phyloP scores from a whole-genome alignment of 92 coral and sea anemone genomes.

The Umimayanthus kanabou region DNA sequence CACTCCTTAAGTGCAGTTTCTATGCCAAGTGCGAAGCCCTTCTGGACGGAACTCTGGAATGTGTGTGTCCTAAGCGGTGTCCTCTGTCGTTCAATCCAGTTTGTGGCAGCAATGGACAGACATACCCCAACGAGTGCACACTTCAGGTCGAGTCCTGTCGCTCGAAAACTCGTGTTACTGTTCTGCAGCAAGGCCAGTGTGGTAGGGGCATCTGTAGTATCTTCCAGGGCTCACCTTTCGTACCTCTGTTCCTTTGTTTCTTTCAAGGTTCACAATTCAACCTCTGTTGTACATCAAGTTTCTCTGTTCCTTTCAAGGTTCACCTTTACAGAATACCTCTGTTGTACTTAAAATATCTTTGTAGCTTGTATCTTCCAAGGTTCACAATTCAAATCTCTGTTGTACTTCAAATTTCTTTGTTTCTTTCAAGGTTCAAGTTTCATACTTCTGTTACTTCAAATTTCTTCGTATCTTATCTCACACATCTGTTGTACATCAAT shows the following conservation, averaged over 20 bases:
- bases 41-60: slow-evolving; percentile 83
- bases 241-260: not conserved
- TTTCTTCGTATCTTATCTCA: no score
- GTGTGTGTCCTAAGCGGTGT: slow-evolving; percentile 90
- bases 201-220: slow-evolving; percentile 55
- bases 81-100: slow-evolving; percentile 85
- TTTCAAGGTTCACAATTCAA: no score
- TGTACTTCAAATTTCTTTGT: no score
- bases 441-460: no score
- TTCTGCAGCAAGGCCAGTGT: slow-evolving; percentile 77
- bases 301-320: no score
- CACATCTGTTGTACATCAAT: no score
- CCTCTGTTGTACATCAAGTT: no score
- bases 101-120: slow-evolving; percentile 88
- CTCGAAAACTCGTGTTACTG: slow-evolving; percentile 71
- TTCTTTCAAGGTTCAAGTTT: no score
- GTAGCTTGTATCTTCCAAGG: no score
- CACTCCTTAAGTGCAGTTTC: slow-evolving; percentile 79
- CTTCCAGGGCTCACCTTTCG: not conserved
- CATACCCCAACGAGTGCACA: slow-evolving; percentile 90
- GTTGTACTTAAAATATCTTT: no score
- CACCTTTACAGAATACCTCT: no score
- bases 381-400: no score
- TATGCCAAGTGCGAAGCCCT: slow-evolving; percentile 80
- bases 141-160: slow-evolving; percentile 86